Conservation (phyloP, 1,140 invertebrate genomes). For the Zaprionus davidi region DNA sequence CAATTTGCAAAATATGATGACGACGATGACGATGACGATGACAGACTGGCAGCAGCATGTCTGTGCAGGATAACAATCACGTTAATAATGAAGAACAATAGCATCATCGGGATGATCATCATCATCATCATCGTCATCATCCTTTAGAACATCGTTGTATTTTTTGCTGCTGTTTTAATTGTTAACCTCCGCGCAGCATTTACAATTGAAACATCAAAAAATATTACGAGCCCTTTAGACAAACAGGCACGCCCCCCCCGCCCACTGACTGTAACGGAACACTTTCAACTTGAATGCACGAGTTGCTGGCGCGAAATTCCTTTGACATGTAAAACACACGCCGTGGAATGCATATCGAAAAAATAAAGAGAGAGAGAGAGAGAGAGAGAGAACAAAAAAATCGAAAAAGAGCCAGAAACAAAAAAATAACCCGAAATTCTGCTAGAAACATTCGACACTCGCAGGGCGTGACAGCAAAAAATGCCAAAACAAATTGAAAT, state of each 20-base stretch:
- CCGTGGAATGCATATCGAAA: constrained; percentile 40
- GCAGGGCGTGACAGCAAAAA: constrained; percentile 4
- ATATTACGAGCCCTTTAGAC: constrained; percentile 44
- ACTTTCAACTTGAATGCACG: constrained; percentile 49
- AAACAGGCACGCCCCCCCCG: constrained; percentile 16
- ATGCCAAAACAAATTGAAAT: constrained; percentile 63
- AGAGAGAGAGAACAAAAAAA: not conserved
- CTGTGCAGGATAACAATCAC: constrained; percentile 23
- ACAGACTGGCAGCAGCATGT: constrained; percentile 31
- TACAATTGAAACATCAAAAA: constrained; percentile 53
- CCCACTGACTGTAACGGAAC: constrained; percentile 28
- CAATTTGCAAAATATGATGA: constrained; percentile 75
- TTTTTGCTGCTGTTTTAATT: constrained; percentile 55
- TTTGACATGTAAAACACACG: constrained; percentile 77
- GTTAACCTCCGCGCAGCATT: constrained; percentile 28
- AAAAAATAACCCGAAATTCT: constrained; percentile 1
- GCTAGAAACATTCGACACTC: constrained; percentile 8
- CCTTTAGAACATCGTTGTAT: not conserved
- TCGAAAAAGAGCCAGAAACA: constrained; percentile 1
- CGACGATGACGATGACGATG: constrained; percentile 37
- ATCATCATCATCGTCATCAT: constrained; percentile 8
- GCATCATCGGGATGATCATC: constrained; percentile 19
- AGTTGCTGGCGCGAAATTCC: constrained; percentile 34
- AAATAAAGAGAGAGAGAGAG: not conserved
- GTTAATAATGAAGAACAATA: constrained; percentile 22